Percentiles rank a stretch among this genome's conserved stretches.
Evolutionary conservation across 2,888 invertebrate species (phyloP).

Genomic region (Spodoptera exigua): DNA sequence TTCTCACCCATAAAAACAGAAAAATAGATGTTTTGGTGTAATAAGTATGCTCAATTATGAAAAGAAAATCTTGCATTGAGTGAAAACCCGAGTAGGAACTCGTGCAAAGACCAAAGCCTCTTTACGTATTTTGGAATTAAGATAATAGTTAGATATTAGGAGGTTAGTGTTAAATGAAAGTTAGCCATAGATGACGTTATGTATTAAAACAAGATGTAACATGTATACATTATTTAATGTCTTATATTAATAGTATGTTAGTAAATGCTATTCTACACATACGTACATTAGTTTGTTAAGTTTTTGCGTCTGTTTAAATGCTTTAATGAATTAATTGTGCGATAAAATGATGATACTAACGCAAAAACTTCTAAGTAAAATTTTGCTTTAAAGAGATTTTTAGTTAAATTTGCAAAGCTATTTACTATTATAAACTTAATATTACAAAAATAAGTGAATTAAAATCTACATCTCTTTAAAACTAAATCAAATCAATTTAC

Average conservation of each 20-base stretch:
- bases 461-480: conserved; percentile 72
- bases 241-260: conserved; percentile 68
- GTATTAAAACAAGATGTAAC: conserved; percentile 78
- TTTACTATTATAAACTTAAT: conserved; percentile 30
- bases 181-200: conserved; percentile 58
- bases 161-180: conserved; percentile 61
- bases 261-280: conserved; percentile 69
- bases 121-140: conserved; percentile 82
- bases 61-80: conserved; percentile 56
- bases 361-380: conserved; percentile 63
- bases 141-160: conserved; percentile 60
- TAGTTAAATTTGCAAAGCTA: conserved; percentile 23
- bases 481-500: conserved; percentile 70
- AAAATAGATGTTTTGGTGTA: conserved; percentile 67
- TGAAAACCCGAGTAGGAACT: conserved; percentile 65
- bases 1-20: conserved; percentile 88
- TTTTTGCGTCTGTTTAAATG: conserved; percentile 60
- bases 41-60: conserved; percentile 44
- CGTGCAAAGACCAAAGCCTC: conserved; percentile 88
- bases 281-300: conserved; percentile 68
- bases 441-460: conserved; percentile 56
- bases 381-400: conserved; percentile 73
- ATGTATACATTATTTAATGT: conserved; percentile 76
- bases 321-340: conserved; percentile 41
- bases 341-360: conserved; percentile 51